Percentiles rank a stretch among this genome's conserved stretches.
phyloP scores from a whole-genome alignment of 2,113 vertebrate species.

The Glaucidium brasilianum region DNA sequence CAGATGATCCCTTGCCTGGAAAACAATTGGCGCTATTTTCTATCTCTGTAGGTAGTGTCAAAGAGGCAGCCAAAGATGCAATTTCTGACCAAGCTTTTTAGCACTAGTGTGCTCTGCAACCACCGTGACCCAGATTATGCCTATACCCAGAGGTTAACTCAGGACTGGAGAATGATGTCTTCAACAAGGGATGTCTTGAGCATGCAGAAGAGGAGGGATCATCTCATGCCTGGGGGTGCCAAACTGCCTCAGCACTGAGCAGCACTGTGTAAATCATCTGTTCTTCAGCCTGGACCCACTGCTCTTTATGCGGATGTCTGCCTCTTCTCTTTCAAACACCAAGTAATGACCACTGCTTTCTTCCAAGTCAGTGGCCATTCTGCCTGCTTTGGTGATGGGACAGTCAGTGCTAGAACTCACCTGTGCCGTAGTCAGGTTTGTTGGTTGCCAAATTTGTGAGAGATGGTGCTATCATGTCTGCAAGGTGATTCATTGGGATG shows the following conservation, averaged over 20 bases:
- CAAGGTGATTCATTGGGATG: background rate
- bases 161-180: background rate
- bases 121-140: background rate
- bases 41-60: background rate
- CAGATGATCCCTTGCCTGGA: background rate
- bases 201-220: background rate
- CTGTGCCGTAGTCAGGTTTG: accelerated
- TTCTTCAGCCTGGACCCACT: background rate
- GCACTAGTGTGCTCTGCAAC: background rate
- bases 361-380: background rate
- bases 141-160: background rate
- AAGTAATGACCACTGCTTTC: background rate
- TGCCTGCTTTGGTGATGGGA: background rate
- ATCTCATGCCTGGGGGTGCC: background rate
- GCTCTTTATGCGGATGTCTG: background rate
- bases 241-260: background rate
- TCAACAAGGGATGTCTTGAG: background rate
- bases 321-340: background rate
- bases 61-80: background rate
- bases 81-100: background rate
- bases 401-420: background rate
- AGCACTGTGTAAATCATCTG: background rate
- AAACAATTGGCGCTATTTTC: background rate
- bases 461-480: accelerated
- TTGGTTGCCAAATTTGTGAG: accelerated